Evolutionary conservation across 2,888 invertebrate genomes (phyloP).

Genomic region (Adela reaumurella): DNA sequence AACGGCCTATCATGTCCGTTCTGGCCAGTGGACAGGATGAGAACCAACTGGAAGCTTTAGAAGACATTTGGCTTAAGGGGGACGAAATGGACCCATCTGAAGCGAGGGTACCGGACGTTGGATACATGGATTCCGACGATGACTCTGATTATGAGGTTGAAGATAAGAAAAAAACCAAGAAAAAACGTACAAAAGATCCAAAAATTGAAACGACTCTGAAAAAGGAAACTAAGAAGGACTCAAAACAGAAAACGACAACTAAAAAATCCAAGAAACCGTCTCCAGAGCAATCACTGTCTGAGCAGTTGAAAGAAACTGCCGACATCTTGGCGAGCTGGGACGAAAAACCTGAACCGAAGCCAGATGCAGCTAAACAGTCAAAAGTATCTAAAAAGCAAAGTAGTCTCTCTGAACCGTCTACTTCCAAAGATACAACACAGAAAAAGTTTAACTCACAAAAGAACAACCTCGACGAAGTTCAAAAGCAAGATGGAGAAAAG

Average conservation of each 20-base stretch:
- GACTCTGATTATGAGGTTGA: conserved; percentile 43
- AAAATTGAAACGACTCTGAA: conserved; percentile 15
- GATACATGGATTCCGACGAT: conserved; percentile 44
- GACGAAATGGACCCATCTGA: conserved; percentile 67
- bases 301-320: conserved; percentile 32
- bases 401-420: not conserved
- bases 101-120: conserved; percentile 42
- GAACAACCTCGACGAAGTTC: too few species aligned
- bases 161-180: conserved; percentile 17
- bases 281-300: conserved; percentile 27
- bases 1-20: conserved; percentile 35
- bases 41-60: conserved; percentile 67
- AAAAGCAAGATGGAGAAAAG: conserved; percentile 1
- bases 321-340: conserved; percentile 36
- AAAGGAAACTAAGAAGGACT: conserved; percentile 5
- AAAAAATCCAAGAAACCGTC: conserved; percentile 34
- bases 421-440: too few species aligned
- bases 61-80: conserved; percentile 78
- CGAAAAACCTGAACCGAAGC: conserved; percentile 19
- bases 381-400: not conserved
- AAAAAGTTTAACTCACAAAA: too few species aligned
- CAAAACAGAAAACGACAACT: conserved; percentile 13
- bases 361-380: conserved; percentile 17
- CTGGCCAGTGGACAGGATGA: conserved; percentile 59
- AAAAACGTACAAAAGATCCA: conserved; percentile 23